Evolutionary conservation across 2,797 vertebrate genomes (phyloP).

Genomic region (Vultur gryphus): DNA sequence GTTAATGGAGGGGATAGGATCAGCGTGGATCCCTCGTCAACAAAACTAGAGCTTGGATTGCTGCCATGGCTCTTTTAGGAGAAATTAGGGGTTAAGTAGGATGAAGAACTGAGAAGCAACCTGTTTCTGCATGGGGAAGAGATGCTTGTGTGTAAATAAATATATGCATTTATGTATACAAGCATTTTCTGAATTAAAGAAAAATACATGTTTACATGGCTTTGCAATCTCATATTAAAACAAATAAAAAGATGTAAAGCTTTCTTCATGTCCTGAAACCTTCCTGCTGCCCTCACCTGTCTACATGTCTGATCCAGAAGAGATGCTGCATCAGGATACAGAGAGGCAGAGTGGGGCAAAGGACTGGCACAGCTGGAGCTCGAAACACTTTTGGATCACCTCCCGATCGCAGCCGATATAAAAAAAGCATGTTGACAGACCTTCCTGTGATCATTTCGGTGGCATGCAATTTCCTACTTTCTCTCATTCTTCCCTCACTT

Average conservation of each 20-base stretch:
- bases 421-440: background rate
- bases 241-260: background rate
- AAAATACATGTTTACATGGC: background rate
- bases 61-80: background rate
- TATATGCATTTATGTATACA: background rate
- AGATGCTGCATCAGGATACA: background rate
- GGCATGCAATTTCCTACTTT: background rate
- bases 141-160: background rate
- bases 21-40: background rate
- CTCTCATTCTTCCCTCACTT: background rate
- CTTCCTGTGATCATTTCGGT: background rate
- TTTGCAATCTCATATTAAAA: background rate
- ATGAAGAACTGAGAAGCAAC: background rate
- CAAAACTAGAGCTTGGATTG: background rate
- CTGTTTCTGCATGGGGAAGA: background rate
- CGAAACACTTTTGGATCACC: background rate
- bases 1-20: background rate
- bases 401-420: background rate
- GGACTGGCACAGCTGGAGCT: background rate
- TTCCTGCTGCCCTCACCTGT: background rate
- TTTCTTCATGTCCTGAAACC: background rate
- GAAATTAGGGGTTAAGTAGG: background rate
- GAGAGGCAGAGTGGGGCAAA: background rate
- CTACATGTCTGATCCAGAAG: background rate
- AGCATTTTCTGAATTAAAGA: background rate